These are phyloP conservation scores for Pseudobourletiella spinata DNA, from an alignment of 1,140 invertebrate genomes.

Conservation along the genomic window DNA sequence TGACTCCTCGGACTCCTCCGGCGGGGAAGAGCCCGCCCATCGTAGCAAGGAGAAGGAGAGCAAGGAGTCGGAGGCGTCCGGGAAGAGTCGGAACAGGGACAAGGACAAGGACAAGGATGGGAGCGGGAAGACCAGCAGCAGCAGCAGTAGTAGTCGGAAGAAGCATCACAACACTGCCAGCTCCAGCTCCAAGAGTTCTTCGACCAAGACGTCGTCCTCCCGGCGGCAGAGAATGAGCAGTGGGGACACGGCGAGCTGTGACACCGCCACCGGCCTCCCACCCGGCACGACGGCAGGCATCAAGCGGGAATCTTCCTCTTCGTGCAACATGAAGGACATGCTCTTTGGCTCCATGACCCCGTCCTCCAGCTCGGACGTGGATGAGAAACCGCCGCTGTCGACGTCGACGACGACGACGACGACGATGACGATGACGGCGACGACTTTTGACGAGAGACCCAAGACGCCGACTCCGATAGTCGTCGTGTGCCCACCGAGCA, in stretches of 20 bases:
- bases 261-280: constrained; percentile 6
- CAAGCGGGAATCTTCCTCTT: constrained; percentile 17
- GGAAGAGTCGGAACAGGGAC: constrained; percentile 37
- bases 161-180: constrained; percentile 12
- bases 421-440: background rate
- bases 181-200: constrained; percentile 12
- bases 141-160: constrained; percentile 25
- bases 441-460: constrained; percentile 4
- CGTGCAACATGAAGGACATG: constrained; percentile 27
- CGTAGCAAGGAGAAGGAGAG: constrained; percentile 15
- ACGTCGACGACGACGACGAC: constrained; percentile 14
- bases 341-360: constrained; percentile 30
- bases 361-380: constrained; percentile 25
- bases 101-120: constrained; percentile 38
- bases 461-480: constrained; percentile 13
- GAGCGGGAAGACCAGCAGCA: constrained; percentile 32
- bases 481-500: too few species aligned
- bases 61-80: constrained; percentile 18
- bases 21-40: constrained; percentile 33
- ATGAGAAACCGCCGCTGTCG: constrained; percentile 11
- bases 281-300: background rate
- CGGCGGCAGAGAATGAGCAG: constrained; percentile 35
- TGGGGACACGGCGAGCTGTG: constrained; percentile 24
- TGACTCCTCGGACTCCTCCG: constrained; percentile 25
- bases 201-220: constrained; percentile 9